These are phyloP conservation scores for Armadillidium nasatum DNA, from an alignment of 1,140 invertebrate species.

Conservation along the genomic window DNA sequence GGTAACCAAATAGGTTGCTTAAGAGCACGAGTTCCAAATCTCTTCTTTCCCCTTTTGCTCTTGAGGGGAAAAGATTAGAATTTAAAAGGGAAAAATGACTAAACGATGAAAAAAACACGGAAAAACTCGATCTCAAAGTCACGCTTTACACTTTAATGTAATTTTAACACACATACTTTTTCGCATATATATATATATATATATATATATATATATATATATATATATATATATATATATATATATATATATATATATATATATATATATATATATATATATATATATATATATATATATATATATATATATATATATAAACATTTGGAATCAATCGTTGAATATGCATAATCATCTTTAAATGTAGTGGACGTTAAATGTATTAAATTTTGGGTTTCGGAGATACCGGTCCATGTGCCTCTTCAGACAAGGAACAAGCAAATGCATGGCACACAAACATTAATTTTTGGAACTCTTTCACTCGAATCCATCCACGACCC, in stretches of 20 bases:
- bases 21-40: not conserved
- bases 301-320: too few species aligned
- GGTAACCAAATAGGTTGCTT: not conserved
- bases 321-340: too few species aligned
- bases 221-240: not conserved
- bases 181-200: not conserved
- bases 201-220: not conserved
- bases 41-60: not conserved
- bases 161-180: not conserved
- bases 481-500: too few species aligned
- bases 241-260: too few species aligned
- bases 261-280: not conserved
- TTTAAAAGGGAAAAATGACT: not conserved
- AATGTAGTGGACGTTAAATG: too few species aligned
- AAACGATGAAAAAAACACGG: not conserved
- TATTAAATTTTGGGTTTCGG: too few species aligned
- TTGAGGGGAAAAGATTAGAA: conserved; percentile 7
- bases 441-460: too few species aligned
- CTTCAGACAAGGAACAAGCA: too few species aligned
- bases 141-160: too few species aligned
- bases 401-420: too few species aligned
- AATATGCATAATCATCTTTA: too few species aligned
- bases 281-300: not conserved
- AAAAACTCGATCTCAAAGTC: not conserved
- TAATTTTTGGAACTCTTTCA: too few species aligned